These are phyloP conservation scores for Bostrychus sinensis DNA, from an alignment of 2,113 vertebrate species.

Conservation along the genomic window DNA sequence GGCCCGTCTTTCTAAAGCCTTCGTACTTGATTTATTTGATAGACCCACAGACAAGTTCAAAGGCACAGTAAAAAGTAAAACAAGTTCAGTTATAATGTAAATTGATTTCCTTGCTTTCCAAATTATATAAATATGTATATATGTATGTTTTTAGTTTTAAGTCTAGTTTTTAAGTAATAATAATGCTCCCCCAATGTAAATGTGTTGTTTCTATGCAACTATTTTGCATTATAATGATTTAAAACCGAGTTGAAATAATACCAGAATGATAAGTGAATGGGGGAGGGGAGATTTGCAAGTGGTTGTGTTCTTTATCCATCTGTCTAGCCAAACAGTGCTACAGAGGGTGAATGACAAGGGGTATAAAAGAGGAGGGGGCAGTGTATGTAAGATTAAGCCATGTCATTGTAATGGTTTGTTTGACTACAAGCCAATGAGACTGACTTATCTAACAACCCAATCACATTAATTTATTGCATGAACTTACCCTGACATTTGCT, in stretches of 20 bases:
- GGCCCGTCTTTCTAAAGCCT: not conserved
- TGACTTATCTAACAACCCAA: conserved; percentile 22
- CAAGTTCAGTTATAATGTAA: too few relatives aligned
- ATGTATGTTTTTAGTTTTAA: too few relatives aligned
- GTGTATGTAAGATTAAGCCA: conserved; percentile 68
- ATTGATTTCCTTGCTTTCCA: too few relatives aligned
- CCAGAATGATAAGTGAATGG: conserved; percentile 35
- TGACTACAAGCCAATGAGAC: conserved; percentile 27
- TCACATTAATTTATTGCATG: not conserved
- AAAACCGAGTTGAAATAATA: conserved; percentile 36
- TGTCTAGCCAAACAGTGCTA: conserved; percentile 62
- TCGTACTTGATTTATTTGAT: not conserved
- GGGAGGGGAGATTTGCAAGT: conserved; percentile 52
- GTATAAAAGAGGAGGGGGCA: conserved; percentile 18
- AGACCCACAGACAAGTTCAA: not conserved
- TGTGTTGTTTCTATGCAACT: not conserved
- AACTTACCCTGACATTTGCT: not conserved
- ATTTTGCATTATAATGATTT: conserved; percentile 3
- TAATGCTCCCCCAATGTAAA: too few relatives aligned
- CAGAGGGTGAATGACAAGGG: conserved; percentile 35
- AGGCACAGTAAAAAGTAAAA: not conserved
- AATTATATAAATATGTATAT: too few relatives aligned
- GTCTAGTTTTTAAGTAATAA: too few relatives aligned
- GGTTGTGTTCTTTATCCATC: conserved; percentile 63
- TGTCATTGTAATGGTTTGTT: conserved; percentile 56